phyloP scores from a whole-genome alignment of 2,797 vertebrate species.

The Anniella stebbinsi region DNA sequence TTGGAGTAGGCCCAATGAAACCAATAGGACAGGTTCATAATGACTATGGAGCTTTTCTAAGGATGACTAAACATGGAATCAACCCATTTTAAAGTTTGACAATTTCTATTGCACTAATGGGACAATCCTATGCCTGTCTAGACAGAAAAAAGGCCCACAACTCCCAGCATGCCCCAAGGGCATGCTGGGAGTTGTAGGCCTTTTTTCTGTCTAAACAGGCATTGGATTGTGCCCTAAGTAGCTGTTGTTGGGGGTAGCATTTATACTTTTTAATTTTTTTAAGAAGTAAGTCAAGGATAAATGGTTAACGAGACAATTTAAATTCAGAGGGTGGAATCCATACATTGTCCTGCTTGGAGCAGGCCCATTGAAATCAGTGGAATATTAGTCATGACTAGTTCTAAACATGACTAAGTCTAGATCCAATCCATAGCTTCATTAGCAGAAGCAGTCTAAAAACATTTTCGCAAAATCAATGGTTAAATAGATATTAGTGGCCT shows the following conservation, averaged over 20 bases:
- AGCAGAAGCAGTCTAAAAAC: slow-evolving; percentile 44
- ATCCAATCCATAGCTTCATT: slow-evolving; percentile 33
- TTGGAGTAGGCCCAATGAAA: background rate
- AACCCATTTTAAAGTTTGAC: background rate
- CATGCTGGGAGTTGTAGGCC: no score
- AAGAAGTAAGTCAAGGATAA: slow-evolving; percentile 53
- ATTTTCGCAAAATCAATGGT: background rate
- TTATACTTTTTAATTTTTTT: no score
- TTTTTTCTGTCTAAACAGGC: no score
- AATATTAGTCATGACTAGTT: no score
- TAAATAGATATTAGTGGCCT: background rate
- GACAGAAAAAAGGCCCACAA: background rate
- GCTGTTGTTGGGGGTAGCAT: no score
- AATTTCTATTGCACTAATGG: background rate
- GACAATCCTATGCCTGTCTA: no score
- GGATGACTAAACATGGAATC: background rate
- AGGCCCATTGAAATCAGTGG: no score
- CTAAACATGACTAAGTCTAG: background rate
- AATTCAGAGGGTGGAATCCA: background rate
- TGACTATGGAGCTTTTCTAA: background rate
- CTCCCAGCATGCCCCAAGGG: no score
- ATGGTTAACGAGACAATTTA: slow-evolving; percentile 41
- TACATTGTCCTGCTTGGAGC: no score
- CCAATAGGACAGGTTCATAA: background rate
- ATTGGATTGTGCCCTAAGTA: no score